Percentiles rank a stretch among this genome's conserved stretches.
Evolutionary conservation across 2,888 invertebrate genomes (phyloP).

Genomic region (Nomada ferruginata): DNA sequence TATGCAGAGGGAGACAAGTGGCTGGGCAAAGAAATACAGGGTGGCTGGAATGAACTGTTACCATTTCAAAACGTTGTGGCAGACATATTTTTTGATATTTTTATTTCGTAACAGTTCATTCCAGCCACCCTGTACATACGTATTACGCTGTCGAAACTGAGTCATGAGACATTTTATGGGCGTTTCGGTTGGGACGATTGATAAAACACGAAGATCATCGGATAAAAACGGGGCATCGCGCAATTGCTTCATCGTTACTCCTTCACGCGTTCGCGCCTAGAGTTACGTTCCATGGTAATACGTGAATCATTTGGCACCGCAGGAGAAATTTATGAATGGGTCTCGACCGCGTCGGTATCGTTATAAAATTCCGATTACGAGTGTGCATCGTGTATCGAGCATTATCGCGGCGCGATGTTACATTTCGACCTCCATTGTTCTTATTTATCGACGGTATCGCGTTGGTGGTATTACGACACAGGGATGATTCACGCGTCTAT

Average conservation of each 20-base stretch:
- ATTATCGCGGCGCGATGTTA: slow-evolving; percentile 31
- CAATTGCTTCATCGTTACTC: slow-evolving; percentile 10
- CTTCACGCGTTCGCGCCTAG: slow-evolving; percentile 1
- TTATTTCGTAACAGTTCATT: no score
- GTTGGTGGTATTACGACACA: slow-evolving; percentile 50
- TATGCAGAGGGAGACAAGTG: background rate
- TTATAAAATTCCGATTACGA: slow-evolving; percentile 29
- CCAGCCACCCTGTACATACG: slow-evolving; percentile 18
- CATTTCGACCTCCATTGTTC: slow-evolving; percentile 52
- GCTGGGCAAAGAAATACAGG: slow-evolving; percentile 5
- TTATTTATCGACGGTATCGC: slow-evolving; percentile 39
- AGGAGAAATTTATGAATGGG: slow-evolving; percentile 44
- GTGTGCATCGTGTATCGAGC: background rate
- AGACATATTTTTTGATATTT: no score
- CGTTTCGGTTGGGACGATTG: slow-evolving; percentile 35
- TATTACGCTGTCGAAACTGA: slow-evolving; percentile 44
- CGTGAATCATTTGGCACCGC: slow-evolving; percentile 39
- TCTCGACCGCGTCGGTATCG: slow-evolving; percentile 13
- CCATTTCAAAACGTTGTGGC: no score
- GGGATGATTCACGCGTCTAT: slow-evolving; percentile 62
- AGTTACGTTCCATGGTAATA: slow-evolving; percentile 5
- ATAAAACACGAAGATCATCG: slow-evolving; percentile 56
- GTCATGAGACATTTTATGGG: slow-evolving; percentile 41
- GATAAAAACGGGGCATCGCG: slow-evolving; percentile 46
- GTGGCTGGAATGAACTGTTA: no score